Evolutionary conservation across 2,113 vertebrate species (phyloP).

Genomic region (Aspidoscelis tigris): DNA sequence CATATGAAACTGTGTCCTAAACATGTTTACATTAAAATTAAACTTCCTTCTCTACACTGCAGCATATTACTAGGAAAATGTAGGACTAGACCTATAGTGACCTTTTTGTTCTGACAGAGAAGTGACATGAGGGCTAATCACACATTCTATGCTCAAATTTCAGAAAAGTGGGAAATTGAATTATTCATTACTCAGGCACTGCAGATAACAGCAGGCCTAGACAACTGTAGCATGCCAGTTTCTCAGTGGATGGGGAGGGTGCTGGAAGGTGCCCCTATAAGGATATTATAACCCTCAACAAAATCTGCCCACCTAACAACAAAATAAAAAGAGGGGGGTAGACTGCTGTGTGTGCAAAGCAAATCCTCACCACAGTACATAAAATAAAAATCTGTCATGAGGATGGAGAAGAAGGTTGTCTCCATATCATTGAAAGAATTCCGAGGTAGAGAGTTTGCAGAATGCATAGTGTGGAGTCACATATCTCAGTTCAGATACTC

Average conservation of each 20-base stretch:
- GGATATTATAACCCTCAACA: background rate
- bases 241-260: background rate
- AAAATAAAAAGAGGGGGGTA: background rate
- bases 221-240: background rate
- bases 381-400: background rate
- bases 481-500: constrained; percentile 12
- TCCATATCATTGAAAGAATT: background rate
- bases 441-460: background rate
- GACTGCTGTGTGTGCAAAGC: background rate
- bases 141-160: fast-evolving
- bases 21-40: background rate
- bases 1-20: background rate
- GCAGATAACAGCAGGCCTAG: too few species aligned
- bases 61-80: background rate
- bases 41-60: background rate
- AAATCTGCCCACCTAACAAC: background rate
- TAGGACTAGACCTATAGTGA: fast-evolving
- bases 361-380: background rate
- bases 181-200: background rate
- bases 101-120: background rate
- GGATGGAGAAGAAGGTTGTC: background rate
- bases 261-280: background rate
- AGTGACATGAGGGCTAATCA: background rate
- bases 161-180: fast-evolving
- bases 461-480: background rate